Evolutionary conservation across 2,113 vertebrate genomes (phyloP), one percentile per base, ranked within the genome.

Genomic region (Ciconia boyciana): DNA sequence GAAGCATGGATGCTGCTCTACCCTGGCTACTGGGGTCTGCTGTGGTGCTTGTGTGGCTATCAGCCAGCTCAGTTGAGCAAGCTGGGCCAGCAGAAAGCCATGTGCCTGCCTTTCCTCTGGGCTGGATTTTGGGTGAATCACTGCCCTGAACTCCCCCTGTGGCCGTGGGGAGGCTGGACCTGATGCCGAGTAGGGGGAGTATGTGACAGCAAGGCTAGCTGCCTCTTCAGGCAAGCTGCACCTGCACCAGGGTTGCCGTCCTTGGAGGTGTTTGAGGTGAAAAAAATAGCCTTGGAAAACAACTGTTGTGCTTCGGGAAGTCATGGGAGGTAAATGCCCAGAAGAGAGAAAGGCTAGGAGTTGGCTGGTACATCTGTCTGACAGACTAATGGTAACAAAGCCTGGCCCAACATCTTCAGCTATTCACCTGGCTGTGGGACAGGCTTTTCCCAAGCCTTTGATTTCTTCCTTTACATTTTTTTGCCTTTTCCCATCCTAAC

Each of bases 251-350:
- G 17, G 41, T 54, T 93, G 72, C 60, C 61, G 78, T 78, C 55
- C 43, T 58, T 74, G 51, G 49, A 44, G 34, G 34, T 52, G 39
- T 43, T 61, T 49, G 36, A 8, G 55, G 10, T 77, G 25, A 32
- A 87, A 89, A 90, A 90, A 75, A 34, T 7, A 90, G n/a, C 48
- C n/a, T 31, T 90, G 79, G 57, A 60, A 79, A 76, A 51, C 48
- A 79, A 14, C 7, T 1, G 2, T 1, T 71, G 29, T 79, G 28
- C 43, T 82, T 46, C 0, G 1, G 58, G 39, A 78, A 39, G 26
- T 5, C 34, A 64, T 76, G 57, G 57, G 68, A 84, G 48, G 13
- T 36, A 51, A 51, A 70, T 75, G 25, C 26, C 46, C 49, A 48
- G 34, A 43, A 60, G 46, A 66, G 36, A 78, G 64, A 25, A 78